Base-by-base conservation (phyloP, 2,797 vertebrate species). In the Labroides dimidiatus region DNA sequence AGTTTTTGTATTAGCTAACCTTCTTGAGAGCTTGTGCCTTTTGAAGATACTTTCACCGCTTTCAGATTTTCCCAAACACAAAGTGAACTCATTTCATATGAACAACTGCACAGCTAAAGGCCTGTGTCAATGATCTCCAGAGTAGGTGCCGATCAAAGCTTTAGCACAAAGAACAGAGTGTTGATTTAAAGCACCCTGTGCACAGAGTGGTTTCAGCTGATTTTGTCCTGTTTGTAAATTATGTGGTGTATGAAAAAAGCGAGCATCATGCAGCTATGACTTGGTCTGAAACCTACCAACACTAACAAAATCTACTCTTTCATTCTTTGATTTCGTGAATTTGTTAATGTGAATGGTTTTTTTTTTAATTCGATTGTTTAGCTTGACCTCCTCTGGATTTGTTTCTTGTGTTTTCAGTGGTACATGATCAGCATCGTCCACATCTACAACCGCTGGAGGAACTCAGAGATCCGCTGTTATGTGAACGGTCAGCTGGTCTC, bases 361-460 rank as follows among this genome's bases (percentile, higher is more conserved):
- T 12, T 39, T 45, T 33, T 20, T 4, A 60, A 55, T 27, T 4
- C 37, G 44, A 33, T 33, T 33, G 30, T 33, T 33, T 33, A 33
- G 21, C 4, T 2, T 59, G 21, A 24, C 11, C 48, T 24, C 67
- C 12, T 63, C 44, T 39, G 37, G 37, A 39, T 39, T n/a, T 45
- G 10, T 37, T 30, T 41, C 2, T 59, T 56, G 1, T 71, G 6
- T 70, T 33, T 85, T 81, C 13, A 99, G 98, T 99, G 97, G 97
- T 99, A 99, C 81, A 99, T 99, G 98, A 98, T 99, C 93, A 99
- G 97, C 95, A 98, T 99, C 58, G 97, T 99, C 17, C 97, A 99
- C 92, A 98, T 99, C 93, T 99, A 99, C 85, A 99, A 99, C 87
- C 97, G 97, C 67, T 99, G 98, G 98, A 95, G 98, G 80, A 99